Conservation (phyloP, 2,888 invertebrate genomes). For the Spisula solida region DNA sequence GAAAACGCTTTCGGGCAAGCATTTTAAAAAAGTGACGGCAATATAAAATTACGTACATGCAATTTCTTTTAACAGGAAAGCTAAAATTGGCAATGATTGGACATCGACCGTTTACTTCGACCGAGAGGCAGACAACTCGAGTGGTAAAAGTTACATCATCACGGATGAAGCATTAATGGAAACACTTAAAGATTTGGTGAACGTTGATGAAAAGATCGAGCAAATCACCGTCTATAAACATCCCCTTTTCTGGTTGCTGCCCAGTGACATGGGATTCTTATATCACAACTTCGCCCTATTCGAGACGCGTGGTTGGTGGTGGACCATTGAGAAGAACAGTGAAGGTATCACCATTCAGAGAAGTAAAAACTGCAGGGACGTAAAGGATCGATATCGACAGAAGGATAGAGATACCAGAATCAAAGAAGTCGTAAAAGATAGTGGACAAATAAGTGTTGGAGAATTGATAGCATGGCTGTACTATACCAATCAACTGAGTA, state of each 20-base stretch:
- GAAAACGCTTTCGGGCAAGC: too few relatives aligned
- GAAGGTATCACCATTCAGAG: conserved; percentile 53
- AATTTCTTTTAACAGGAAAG: conserved; percentile 19
- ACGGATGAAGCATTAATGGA: background rate
- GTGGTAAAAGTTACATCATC: background rate
- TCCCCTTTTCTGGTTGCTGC: background rate
- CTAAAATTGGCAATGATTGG: background rate
- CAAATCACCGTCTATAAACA: background rate
- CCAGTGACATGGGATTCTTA: background rate
- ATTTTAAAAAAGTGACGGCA: too few relatives aligned
- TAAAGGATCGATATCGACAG: conserved; percentile 16
- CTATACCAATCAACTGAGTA: conserved; percentile 17
- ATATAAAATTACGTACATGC: too few relatives aligned
- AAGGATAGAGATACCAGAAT: background rate
- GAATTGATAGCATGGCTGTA: conserved; percentile 39
- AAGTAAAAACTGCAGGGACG: conserved; percentile 16
- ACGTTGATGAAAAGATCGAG: conserved; percentile 6
- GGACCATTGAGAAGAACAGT: conserved; percentile 48
- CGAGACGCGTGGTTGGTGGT: conserved; percentile 36
- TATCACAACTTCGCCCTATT: conserved; percentile 42
- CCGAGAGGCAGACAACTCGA: background rate
- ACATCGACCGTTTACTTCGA: conserved; percentile 5
- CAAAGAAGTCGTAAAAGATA: background rate
- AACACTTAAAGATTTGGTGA: background rate
- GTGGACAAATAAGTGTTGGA: background rate